These are phyloP conservation scores for Lytechinus variegatus DNA, from an alignment of 35 echinoderm and acorn worm genomes.

Conservation along the genomic window DNA sequence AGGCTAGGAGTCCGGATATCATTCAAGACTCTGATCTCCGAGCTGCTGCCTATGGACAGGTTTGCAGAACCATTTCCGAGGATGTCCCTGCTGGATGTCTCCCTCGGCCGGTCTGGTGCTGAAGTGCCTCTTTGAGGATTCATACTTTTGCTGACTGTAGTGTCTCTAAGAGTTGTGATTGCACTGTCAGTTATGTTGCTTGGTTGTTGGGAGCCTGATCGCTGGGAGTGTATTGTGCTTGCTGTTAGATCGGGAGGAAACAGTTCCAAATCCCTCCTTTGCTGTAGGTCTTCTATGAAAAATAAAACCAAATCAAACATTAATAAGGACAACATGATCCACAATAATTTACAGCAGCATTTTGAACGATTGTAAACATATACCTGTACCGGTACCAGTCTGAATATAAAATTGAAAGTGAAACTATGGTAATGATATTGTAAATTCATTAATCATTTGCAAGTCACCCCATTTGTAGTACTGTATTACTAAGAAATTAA, in stretches of 20 bases:
- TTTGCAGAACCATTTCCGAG: slow-evolving; percentile 65
- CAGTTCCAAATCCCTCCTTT: not conserved
- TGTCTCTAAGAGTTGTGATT: slow-evolving; percentile 20
- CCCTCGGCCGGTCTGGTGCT: not conserved
- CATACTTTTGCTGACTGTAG: not conserved
- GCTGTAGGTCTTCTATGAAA: not conserved
- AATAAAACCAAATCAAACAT: not conserved
- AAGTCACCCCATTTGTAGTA: no score
- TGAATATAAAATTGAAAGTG: not conserved
- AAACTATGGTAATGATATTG: no score
- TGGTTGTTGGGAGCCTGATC: slow-evolving; percentile 9
- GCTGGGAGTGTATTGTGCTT: slow-evolving; percentile 31
- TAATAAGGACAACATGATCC: not conserved
- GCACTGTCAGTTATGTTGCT: not conserved
- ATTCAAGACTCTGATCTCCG: slow-evolving; percentile 75
- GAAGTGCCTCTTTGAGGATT: slow-evolving; percentile 33
- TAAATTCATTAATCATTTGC: no score
- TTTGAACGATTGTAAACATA: not conserved
- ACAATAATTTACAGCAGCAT: not conserved
- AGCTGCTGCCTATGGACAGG: slow-evolving; percentile 71
- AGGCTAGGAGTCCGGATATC: slow-evolving; percentile 53
- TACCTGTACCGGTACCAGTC: not conserved
- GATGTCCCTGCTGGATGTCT: slow-evolving; percentile 68
- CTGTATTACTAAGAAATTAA: no score
- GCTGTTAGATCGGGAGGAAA: slow-evolving; percentile 3